These are phyloP conservation scores for Sialis fuliginosa DNA, from an alignment of 2,888 invertebrate genomes.

Conservation along the genomic window DNA sequence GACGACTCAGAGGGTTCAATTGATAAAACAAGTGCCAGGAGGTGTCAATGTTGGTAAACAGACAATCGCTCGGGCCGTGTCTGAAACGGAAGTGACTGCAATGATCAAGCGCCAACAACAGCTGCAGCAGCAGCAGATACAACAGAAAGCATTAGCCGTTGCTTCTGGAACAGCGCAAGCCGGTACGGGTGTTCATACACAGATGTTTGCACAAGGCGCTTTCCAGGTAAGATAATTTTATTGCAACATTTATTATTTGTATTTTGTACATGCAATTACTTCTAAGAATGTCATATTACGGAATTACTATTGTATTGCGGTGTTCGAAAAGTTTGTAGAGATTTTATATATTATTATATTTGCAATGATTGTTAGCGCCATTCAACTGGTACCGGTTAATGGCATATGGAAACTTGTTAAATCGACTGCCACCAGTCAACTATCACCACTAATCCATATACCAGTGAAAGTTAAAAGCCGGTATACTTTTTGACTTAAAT, in stretches of 20 bases:
- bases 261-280: too few relatives aligned
- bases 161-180: constrained; percentile 15
- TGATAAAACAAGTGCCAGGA: constrained; percentile 23
- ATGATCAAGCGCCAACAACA: constrained; percentile 27
- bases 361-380: too few relatives aligned
- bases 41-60: constrained; percentile 16
- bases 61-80: constrained; percentile 23
- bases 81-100: constrained; percentile 34
- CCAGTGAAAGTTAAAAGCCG: too few relatives aligned
- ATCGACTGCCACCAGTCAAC: too few relatives aligned
- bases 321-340: too few relatives aligned
- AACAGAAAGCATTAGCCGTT: constrained; percentile 16
- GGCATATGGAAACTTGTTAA: too few relatives aligned
- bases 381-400: too few relatives aligned
- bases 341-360: too few relatives aligned
- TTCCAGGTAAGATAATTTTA: constrained; percentile 5
- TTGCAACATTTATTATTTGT: not conserved
- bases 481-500: too few relatives aligned
- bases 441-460: too few relatives aligned
- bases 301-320: too few relatives aligned
- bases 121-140: constrained; percentile 18
- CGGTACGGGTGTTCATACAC: constrained; percentile 19
- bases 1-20: constrained; percentile 12
- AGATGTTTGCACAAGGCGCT: constrained; percentile 20
- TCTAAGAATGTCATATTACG: too few relatives aligned